These are phyloP conservation scores for Drosophila ambigua DNA, from an alignment of 1,140 invertebrate genomes.

Conservation along the genomic window DNA sequence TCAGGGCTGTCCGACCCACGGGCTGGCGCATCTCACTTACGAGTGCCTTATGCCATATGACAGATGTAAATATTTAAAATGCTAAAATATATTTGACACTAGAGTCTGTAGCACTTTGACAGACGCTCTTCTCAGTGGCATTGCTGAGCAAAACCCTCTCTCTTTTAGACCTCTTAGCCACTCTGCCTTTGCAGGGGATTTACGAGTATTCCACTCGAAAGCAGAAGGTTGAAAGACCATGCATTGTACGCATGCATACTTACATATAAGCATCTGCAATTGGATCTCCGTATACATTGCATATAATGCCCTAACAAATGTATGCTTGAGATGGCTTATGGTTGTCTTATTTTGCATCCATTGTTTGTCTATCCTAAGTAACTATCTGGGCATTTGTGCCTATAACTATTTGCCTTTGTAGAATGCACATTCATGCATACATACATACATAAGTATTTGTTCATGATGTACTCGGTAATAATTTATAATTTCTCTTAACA, in stretches of 20 bases:
- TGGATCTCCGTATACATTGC: too few relatives aligned
- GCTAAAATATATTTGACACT: constrained; percentile 53
- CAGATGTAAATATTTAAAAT: constrained; percentile 73
- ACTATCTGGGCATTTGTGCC: too few relatives aligned
- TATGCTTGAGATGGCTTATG: too few relatives aligned
- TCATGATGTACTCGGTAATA: too few relatives aligned
- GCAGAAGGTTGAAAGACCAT: constrained; percentile 33
- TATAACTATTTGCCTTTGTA: background rate
- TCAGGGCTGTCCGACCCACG: constrained; percentile 24
- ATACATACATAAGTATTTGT: background rate
- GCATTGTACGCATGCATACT: background rate
- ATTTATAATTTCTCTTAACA: too few relatives aligned
- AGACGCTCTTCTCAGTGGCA: constrained; percentile 45
- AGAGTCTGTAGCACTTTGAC: constrained; percentile 39
- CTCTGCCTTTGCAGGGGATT: constrained; percentile 13
- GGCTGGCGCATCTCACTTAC: constrained; percentile 44
- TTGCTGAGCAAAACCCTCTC: constrained; percentile 33
- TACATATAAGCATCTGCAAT: background rate
- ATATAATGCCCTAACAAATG: too few relatives aligned
- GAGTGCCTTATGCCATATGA: constrained; percentile 48
- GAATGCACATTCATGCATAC: too few relatives aligned
- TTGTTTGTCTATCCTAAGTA: too few relatives aligned
- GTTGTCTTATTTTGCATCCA: too few relatives aligned
- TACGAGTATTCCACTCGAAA: constrained; percentile 17
- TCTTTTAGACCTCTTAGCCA: background rate